These are phyloP conservation scores for Parauchenoglanis ngamensis DNA, from an alignment of 2,797 vertebrate genomes.

Conservation along the genomic window DNA sequence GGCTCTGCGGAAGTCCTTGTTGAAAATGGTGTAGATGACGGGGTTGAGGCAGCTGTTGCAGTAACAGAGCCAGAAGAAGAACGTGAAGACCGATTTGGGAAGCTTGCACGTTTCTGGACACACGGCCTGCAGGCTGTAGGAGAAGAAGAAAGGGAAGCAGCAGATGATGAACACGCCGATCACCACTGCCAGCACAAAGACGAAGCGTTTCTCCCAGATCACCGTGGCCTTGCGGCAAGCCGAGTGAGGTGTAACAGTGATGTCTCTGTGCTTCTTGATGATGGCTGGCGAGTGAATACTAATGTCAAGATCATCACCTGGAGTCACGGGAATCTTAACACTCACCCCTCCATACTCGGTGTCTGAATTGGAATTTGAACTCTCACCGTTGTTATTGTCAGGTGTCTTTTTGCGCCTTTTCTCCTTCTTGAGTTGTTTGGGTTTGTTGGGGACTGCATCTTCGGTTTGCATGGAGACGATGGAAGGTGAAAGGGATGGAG, in stretches of 20 bases:
- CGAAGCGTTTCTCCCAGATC: slow-evolving; percentile 90
- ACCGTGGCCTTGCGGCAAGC: slow-evolving; percentile 85
- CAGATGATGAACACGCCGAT: slow-evolving; percentile 92
- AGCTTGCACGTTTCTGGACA: slow-evolving; percentile 82
- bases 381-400: slow-evolving; percentile 80
- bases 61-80: slow-evolving; percentile 97
- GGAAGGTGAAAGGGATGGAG: slow-evolving; percentile 49
- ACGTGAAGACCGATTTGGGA: slow-evolving; percentile 84
- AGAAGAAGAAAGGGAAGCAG: slow-evolving; percentile 98
- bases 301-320: slow-evolving; percentile 66
- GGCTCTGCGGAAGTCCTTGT: slow-evolving; percentile 91
- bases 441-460: slow-evolving; percentile 54
- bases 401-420: slow-evolving; percentile 64
- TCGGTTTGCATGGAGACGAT: slow-evolving; percentile 44
- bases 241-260: slow-evolving; percentile 79
- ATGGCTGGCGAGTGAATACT: slow-evolving; percentile 75
- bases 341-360: slow-evolving; percentile 71
- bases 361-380: slow-evolving; percentile 77
- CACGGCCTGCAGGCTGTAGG: slow-evolving; percentile 88
- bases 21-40: slow-evolving; percentile 94
- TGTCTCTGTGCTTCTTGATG: slow-evolving; percentile 76
- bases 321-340: slow-evolving; percentile 55
- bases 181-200: slow-evolving; percentile 91
- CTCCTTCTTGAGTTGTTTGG: slow-evolving; percentile 66
- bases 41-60: slow-evolving; percentile 95